These are phyloP conservation scores for Uloborus plumipes DNA, from an alignment of 2,888 invertebrate genomes.

Conservation along the genomic window DNA sequence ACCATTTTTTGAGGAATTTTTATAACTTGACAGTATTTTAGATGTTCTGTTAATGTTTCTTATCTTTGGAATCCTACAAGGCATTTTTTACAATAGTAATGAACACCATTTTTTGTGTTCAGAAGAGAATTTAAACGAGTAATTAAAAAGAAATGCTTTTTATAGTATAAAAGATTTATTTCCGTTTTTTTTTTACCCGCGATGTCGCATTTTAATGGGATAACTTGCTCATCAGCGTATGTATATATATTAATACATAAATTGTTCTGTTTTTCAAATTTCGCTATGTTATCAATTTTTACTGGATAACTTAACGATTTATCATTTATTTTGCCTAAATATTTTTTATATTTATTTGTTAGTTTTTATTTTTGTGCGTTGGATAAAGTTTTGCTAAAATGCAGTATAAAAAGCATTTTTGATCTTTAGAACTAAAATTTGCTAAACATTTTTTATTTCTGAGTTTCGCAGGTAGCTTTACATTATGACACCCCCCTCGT, in stretches of 20 bases:
- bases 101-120: background rate
- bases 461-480: background rate
- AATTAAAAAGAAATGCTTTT: slow-evolving; percentile 6
- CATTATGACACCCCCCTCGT: background rate
- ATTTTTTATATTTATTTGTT: no score
- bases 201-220: no score
- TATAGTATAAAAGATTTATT: no score
- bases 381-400: slow-evolving; percentile 10
- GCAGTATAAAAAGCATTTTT: slow-evolving; percentile 3
- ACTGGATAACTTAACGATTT: no score
- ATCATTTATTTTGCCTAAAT: no score
- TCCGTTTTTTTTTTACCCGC: no score
- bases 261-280: no score
- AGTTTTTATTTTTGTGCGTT: no score
- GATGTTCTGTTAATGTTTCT: background rate
- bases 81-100: slow-evolving; percentile 14
- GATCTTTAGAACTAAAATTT: background rate
- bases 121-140: slow-evolving; percentile 23
- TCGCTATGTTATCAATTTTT: no score
- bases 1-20: slow-evolving; percentile 7
- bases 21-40: background rate
- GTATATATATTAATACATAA: no score
- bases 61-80: slow-evolving; percentile 1
- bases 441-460: background rate
- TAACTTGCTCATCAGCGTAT: no score